These are phyloP conservation scores for Palloptera scutellata DNA, from an alignment of 2,888 invertebrate genomes.

Conservation along the genomic window DNA sequence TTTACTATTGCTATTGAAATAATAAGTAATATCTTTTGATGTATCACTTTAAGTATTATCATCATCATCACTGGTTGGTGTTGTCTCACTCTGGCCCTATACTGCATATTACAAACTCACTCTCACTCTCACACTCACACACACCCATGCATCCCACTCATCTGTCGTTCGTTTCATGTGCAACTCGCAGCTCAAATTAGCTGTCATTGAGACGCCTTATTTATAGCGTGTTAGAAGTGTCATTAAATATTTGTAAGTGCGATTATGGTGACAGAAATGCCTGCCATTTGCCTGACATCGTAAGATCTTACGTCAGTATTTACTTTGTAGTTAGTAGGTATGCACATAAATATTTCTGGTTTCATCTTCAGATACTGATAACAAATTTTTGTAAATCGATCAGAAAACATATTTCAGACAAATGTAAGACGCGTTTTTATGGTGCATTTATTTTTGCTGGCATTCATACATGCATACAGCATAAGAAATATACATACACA, in stretches of 20 bases:
- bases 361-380: no score
- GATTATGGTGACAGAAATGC: conserved; percentile 33
- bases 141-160: background rate
- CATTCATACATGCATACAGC: no score
- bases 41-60: background rate
- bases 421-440: no score
- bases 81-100: background rate
- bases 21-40: background rate
- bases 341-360: no score
- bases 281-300: conserved; percentile 29
- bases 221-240: conserved; percentile 31
- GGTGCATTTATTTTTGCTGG: no score
- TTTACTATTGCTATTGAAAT: no score
- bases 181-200: conserved; percentile 23
- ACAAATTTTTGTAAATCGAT: no score
- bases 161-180: background rate
- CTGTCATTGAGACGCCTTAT: conserved; percentile 32
- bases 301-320: background rate
- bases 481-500: no score
- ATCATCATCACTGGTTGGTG: conserved; percentile 11
- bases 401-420: no score
- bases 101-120: background rate
- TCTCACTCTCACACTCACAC: background rate
- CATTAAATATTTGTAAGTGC: conserved; percentile 32
- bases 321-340: no score